phyloP scores from a whole-genome alignment of 2,888 invertebrate species.

The Cinara cedri region DNA sequence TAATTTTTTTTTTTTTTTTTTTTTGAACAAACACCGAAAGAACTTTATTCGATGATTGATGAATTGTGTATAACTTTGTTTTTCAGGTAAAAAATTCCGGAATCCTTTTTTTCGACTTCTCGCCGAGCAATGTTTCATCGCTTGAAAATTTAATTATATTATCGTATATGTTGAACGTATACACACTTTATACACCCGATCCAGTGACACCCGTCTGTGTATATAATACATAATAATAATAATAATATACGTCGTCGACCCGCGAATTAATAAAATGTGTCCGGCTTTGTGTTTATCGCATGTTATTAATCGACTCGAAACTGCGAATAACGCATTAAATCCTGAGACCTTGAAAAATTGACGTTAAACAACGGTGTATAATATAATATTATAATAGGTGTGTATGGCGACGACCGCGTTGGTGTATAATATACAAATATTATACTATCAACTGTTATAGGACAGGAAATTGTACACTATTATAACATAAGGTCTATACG shows the following conservation, averaged over 20 bases:
- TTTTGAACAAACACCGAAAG: not conserved
- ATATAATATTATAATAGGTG: no score
- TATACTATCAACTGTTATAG: no score
- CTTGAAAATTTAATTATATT: constrained; percentile 27
- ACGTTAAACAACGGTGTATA: not conserved
- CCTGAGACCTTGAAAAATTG: not conserved
- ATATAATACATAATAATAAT: no score
- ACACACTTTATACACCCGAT: not conserved
- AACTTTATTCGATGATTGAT: not conserved
- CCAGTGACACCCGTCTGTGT: not conserved
- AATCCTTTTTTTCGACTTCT: not conserved
- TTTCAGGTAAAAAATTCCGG: not conserved
- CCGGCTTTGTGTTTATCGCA: not conserved
- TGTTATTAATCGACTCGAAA: not conserved
- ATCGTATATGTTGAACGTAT: not conserved
- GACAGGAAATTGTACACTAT: no score
- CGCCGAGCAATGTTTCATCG: not conserved
- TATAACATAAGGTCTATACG: no score
- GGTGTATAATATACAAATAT: no score
- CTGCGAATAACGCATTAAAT: not conserved
- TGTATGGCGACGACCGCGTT: no score
- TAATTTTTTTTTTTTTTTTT: not conserved
- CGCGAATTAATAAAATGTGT: not conserved
- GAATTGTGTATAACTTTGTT: not conserved
- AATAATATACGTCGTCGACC: not conserved